Base-by-base conservation (phyloP, 2,797 vertebrate genomes). In the Enteromius unitaeniatus region DNA sequence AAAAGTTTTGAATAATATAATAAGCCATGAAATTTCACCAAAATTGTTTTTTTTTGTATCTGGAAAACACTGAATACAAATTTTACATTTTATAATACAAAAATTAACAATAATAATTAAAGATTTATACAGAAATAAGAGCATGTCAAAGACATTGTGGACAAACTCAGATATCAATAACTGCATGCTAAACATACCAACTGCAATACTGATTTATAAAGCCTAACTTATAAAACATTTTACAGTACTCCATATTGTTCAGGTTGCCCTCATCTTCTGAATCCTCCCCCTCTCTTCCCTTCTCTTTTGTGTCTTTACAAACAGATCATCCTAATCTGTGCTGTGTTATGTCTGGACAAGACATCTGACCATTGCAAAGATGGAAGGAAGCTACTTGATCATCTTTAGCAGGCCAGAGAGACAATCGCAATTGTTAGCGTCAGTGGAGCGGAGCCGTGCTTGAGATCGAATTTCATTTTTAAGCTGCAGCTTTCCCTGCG, bases 331-430 rank as follows among this genome's bases (percentile, higher is more conserved):
- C 11, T 75, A 74, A 75, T 75, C 45, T 31, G 47, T 42, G 60
- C 45, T 76, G 72, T 64, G 67, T 67, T 55, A 75, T 5, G n/a
- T 53, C 72, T 53, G 64, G 49, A 67, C 58, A 82, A 82, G 14
- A 62, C 60, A 76, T 67, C 34, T 17, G 11, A 3, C 81, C 47
- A 49, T 26, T 51, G 69, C 31, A 26, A 40, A 47, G 42, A 45
- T 28, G 47, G 10, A 67, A 60, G 72, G 55, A 65, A 72, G 58
- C 42, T 11, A 34, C 65, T 74, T 79, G 68, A 49, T 84, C 78
- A 68, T 85, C 58, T 86, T 82, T 75, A 77, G 67, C 78, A 77
- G 21, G 74, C 51, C 34, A 62, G 72, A 26, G 26, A 70, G 65
- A 81, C 49, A 67, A 47, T 77, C 60, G 62, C 13, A 49, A 79